Evolutionary conservation across 2,888 invertebrate species (phyloP).

Genomic region (Latrodectus elegans): DNA sequence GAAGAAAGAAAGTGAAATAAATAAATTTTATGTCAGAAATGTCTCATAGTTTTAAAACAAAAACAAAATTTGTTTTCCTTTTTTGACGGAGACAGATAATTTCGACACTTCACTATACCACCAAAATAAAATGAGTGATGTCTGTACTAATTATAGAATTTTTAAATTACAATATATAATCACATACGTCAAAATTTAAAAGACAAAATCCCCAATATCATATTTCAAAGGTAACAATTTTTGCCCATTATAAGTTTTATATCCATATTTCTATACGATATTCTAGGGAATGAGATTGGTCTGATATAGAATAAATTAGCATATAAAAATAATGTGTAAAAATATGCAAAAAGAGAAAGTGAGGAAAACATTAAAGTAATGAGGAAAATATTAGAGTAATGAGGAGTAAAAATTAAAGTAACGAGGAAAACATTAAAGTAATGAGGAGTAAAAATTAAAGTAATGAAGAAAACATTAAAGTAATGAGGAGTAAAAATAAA

Average conservation of each 20-base stretch:
- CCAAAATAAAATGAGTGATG: not conserved
- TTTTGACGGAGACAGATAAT: not conserved
- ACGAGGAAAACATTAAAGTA: not conserved
- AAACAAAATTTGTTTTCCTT: too few species aligned
- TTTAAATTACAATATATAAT: not conserved
- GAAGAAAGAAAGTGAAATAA: too few species aligned
- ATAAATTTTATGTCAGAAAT: too few species aligned
- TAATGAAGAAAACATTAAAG: not conserved
- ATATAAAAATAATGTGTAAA: too few species aligned
- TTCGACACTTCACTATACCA: not conserved
- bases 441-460: not conserved
- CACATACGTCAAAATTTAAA: too few species aligned
- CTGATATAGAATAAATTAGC: too few species aligned
- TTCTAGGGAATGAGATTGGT: not conserved
- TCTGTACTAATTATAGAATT: not conserved
- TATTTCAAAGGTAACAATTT: too few species aligned
- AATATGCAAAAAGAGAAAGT: not conserved
- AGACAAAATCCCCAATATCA: too few species aligned
- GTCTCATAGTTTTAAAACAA: not conserved
- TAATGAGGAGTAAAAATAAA: not conserved
- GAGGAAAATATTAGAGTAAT: not conserved
- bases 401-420: not conserved
- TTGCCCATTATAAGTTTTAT: too few species aligned
- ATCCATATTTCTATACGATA: not conserved
- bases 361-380: not conserved